Conservation (phyloP, 2,113 vertebrate species). For the Oryzias woworae region DNA sequence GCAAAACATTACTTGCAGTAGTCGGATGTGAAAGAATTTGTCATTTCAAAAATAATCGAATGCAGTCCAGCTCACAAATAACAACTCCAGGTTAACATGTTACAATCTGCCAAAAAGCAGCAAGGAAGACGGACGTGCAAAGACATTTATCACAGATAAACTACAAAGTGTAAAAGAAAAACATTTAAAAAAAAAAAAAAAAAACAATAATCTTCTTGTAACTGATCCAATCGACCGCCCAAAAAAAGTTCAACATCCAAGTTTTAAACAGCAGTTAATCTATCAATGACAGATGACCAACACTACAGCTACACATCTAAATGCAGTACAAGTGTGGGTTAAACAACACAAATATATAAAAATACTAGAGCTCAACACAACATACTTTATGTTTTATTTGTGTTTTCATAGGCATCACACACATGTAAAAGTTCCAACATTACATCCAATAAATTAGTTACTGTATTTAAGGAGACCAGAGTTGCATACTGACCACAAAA, state of each 20-base stretch:
- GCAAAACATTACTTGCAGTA: constrained; percentile 39
- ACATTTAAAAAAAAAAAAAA: constrained; percentile 7
- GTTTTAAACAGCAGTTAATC: constrained; percentile 49
- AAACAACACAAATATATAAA: constrained; percentile 61
- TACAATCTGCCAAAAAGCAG: constrained; percentile 50
- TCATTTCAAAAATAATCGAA: constrained; percentile 29
- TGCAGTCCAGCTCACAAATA: constrained; percentile 30
- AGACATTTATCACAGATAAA: constrained; percentile 36
- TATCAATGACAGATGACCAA: constrained; percentile 41
- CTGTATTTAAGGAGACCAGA: constrained; percentile 36
- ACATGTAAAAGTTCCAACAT: constrained; percentile 55
- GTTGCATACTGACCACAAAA: constrained; percentile 19
- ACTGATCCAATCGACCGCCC: constrained; percentile 25
- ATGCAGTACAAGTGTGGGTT: constrained; percentile 49
- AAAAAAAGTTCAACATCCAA: constrained; percentile 34
- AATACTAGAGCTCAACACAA: constrained; percentile 59
- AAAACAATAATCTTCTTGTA: constrained; percentile 24
- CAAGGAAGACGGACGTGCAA: constrained; percentile 45
- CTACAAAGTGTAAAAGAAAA: constrained; percentile 30
- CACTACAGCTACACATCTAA: constrained; percentile 39
- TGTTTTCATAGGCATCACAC: constrained; percentile 34
- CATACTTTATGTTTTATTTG: constrained; percentile 7
- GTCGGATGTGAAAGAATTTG: constrained; percentile 25
- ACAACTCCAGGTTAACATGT: constrained; percentile 41
- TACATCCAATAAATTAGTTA: constrained; percentile 51